Evolutionary conservation across 2,888 invertebrate genomes (phyloP), one percentile per base, ranked within the genome.

Genomic region (Cephus pulcher): DNA sequence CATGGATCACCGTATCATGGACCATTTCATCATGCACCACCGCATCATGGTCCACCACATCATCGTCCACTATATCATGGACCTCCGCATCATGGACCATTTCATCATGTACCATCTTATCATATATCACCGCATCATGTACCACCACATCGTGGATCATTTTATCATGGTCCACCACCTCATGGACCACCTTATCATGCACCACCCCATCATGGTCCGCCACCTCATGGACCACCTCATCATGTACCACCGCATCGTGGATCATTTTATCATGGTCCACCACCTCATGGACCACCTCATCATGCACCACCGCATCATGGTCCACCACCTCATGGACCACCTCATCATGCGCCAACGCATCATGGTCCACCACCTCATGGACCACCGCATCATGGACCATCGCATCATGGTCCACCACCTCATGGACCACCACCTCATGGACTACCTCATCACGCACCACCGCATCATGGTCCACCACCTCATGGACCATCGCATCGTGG

Each of bases 1-100:
- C 76, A 76, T 76, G 75, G 77, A 4, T 37, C 74, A 35, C 77
- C 56, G 12, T 77, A 77, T 79, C 79, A 79, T 33, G 15, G 56
- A 23, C 78, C 76, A 11, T 76, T 37, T 12, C 74, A 78, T 34
- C 71, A 34, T 11, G 11, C 0, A 2, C 34, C 34, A 34, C 11
- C 34, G 3, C 78, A 80, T 69, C 75, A 80, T 71, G 76, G 35
- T 30, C 34, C 68, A 3, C 75, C 76, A 3, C 78, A 80, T 34
- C 9, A 34, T 34, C 1, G 1, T 1, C 34, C 34, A 69, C 69
- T 12, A 0, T 12, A 69, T 9, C 34, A 34, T 34, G 34, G 9
- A 34, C 34, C 9, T 1, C 69, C 69, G 1, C 69, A 69, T 34
- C 34, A 34, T 34, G 34, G 34, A 34, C 34, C 69, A 69, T 12